Evolutionary conservation across 2,888 invertebrate species (phyloP), one percentile per base, ranked within the genome.

Genomic region (Pandemis heparana): DNA sequence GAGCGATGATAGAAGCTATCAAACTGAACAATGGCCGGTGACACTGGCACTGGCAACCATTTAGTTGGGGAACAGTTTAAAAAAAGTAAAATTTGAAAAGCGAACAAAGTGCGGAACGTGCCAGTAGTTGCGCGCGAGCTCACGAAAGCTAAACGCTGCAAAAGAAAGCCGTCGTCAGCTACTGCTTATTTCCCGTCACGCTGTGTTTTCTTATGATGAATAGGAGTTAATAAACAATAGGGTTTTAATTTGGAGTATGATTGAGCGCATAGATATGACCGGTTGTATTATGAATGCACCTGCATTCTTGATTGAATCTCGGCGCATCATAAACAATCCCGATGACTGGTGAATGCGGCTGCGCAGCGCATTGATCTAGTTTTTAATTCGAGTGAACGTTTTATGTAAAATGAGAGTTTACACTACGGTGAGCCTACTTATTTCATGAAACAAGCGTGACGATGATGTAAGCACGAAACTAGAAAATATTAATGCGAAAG

Each of bases 101-200:
- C 72, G 71, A 84, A 88, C 86, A 91, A 91, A 91, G 88, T 88
- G 87, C 85, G 83, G 86, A 87, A 88, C 91, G 90, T 90, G 91
- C 85, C 82, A 83, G 81, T 82, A 78, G 81, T 80, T 79, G 85
- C 83, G 84, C 85, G 83, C 84, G 87, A 84, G 87, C 84, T 63
- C 48, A 70, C 53, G 64, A 69, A 69, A 69, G 73, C 48, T 41
- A 18, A 60, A 46, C 14, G 46, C 63, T 14, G 68, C 73, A 39
- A 73, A 73, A 65, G 63, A 48, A 48, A 12, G 43, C 51, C n/a
- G 32, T 60, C 46, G 18, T 46, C 41, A 53, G 23, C 48, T 32
- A 38, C 8, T 60, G 39, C 12, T 64, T 43, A 60, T 51, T 70
- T 70, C 48, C 32, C 60, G 72, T 32, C 48, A 63, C 12, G 23